Base-by-base conservation (phyloP, 2,113 vertebrate genomes). In the Halichoeres trimaculatus region DNA sequence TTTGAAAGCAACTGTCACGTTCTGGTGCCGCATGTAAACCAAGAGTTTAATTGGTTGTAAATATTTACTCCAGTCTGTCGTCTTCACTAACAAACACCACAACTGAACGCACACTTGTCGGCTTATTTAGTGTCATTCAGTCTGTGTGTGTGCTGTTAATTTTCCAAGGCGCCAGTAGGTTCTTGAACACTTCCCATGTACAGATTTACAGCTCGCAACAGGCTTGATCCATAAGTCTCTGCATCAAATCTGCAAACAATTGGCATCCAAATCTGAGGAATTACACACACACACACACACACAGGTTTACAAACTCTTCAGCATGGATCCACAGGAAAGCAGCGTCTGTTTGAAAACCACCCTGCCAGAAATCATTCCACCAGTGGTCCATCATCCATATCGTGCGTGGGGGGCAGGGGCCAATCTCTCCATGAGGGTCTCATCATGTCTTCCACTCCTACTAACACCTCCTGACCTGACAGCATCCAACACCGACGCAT, bases 41-140 rank as follows among this genome's bases (percentile, higher is more conserved):
- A 22, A 52, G 24, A 58, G 50, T 23, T 17, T 73, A 76, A 88
- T 59, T 83, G 80, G 38, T 22, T 47, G 81, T 77, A 84, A 85
- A 89, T 80, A 85, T 88, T 90, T 87, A 74, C 77, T 78, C 17
- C 58, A 83, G 80, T 78, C 57, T 74, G 76, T 45, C 61, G 59
- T 69, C 70, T 80, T 60, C 53, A 50, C 73, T 3, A 9, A 65
- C 50, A 73, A 71, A 86, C 68, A 72, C 41, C 78, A 83, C 58
- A 70, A 71, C 64, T 43, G 48, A 75, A 55, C 38, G 59, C 38
- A 48, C 58, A 56, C 76, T 58, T 5, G n/a, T 20, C 40, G 13
- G 22, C 56, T 30, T 57, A 74, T 67, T 68, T 30, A 69, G 57
- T 81, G 62, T 70, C 70, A 71, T 79, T 67, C 59, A 45, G 60